Percentiles rank a stretch among this genome's conserved stretches.
These are phyloP conservation scores for Fabriciana adippe DNA, from an alignment of 2,888 invertebrate genomes.

Conservation along the genomic window DNA sequence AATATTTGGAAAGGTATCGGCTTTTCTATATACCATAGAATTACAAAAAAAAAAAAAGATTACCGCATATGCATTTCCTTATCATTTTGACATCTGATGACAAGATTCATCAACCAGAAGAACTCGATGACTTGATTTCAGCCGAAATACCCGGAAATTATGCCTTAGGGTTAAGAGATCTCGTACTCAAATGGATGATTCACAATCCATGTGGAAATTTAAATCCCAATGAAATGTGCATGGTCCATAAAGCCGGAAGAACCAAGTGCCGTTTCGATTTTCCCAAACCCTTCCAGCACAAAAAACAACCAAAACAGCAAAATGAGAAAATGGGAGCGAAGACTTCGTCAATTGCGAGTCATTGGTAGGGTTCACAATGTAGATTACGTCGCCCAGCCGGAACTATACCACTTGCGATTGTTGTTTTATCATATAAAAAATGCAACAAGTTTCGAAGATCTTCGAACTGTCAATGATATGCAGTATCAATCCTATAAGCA, in stretches of 20 bases:
- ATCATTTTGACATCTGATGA: slow-evolving; percentile 36
- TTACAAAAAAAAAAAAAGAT: slow-evolving; percentile 36
- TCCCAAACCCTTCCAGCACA: slow-evolving; percentile 36
- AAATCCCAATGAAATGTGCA: slow-evolving; percentile 37
- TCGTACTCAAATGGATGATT: slow-evolving; percentile 39
- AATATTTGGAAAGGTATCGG: slow-evolving; percentile 38
- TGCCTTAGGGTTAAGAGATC: slow-evolving; percentile 37
- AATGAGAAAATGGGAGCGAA: slow-evolving; percentile 33
- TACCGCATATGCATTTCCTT: slow-evolving; percentile 37
- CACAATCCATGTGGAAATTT: slow-evolving; percentile 35
- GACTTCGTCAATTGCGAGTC: slow-evolving; percentile 34
- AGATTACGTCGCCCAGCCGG: slow-evolving; percentile 30
- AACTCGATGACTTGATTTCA: slow-evolving; percentile 39
- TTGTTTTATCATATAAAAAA: slow-evolving; percentile 34
- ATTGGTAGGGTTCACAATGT: slow-evolving; percentile 34
- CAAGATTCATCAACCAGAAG: slow-evolving; percentile 39
- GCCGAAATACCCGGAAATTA: slow-evolving; percentile 39
- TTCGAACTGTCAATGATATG: slow-evolving; percentile 30
- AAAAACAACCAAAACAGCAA: slow-evolving; percentile 3
- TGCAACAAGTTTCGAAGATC: slow-evolving; percentile 32
- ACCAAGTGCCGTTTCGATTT: slow-evolving; percentile 34
- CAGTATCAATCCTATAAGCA: slow-evolving; percentile 33
- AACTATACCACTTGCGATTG: slow-evolving; percentile 35
- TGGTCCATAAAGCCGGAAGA: slow-evolving; percentile 45
- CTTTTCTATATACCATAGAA: slow-evolving; percentile 38